A percentile compares a stretch with the other conserved stretches of the same genome.
phyloP scores from a whole-genome alignment of 2,113 vertebrate genomes.

The Triplophysa dalaica region DNA sequence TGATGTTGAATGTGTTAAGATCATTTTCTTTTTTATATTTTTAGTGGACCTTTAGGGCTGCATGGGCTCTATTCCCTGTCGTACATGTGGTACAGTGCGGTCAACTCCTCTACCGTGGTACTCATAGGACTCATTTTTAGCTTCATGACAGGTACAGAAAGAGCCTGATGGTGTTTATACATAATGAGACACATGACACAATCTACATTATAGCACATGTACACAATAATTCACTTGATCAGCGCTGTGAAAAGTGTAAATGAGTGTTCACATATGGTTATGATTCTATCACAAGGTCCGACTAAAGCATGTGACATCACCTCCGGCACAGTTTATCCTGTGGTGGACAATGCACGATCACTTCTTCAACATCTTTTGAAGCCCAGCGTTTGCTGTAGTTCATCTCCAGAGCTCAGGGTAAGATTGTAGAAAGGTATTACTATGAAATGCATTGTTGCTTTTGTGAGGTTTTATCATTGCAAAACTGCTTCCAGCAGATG shows the following conservation, averaged over 20 bases:
- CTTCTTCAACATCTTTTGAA: slow-evolving; percentile 74
- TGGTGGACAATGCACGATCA: slow-evolving; percentile 73
- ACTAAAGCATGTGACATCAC: slow-evolving; percentile 73
- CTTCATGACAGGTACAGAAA: slow-evolving; percentile 79
- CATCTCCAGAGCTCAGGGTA: slow-evolving; percentile 60
- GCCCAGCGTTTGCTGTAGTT: slow-evolving; percentile 69
- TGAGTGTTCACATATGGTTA: too few species aligned
- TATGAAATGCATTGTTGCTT: background rate
- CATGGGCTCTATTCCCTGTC: slow-evolving; percentile 84
- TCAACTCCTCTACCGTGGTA: slow-evolving; percentile 85
- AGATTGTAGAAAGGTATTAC: slow-evolving; percentile 16
- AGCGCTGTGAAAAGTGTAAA: too few species aligned
- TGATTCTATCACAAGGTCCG: slow-evolving; percentile 70
- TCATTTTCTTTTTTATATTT: background rate
- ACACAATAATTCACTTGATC: too few species aligned
- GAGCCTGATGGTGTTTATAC: background rate
- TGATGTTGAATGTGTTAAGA: background rate
- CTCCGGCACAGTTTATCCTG: slow-evolving; percentile 81
- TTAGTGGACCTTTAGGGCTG: slow-evolving; percentile 73
- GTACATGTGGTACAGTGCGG: slow-evolving; percentile 92
- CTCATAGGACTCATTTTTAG: slow-evolving; percentile 85
- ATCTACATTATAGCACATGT: too few species aligned
- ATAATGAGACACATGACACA: background rate
- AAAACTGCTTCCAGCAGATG: slow-evolving; percentile 7
- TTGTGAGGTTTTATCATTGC: background rate